phyloP scores from a whole-genome alignment of 2,113 vertebrate species.

The Hippopotamus amphibius region DNA sequence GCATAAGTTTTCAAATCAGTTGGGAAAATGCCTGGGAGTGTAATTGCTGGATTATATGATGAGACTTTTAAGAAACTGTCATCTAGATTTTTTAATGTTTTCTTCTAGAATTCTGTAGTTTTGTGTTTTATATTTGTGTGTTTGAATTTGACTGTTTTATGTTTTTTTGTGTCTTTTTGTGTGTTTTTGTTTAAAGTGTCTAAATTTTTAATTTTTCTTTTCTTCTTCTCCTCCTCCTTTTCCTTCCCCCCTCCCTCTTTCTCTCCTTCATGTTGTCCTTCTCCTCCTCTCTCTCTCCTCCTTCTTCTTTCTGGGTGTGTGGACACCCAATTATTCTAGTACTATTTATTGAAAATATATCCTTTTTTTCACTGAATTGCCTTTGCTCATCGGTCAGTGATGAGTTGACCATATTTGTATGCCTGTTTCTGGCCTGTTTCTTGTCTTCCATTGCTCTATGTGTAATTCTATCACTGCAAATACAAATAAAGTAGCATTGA shows the following conservation, averaged over 20 bases:
- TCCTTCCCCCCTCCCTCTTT: not conserved
- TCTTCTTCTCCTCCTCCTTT: not conserved
- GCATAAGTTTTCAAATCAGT: not conserved
- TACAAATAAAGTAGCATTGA: not conserved
- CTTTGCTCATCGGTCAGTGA: not conserved
- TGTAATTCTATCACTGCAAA: not conserved
- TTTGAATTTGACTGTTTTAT: not conserved
- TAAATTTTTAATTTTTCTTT: not conserved
- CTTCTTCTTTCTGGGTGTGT: not conserved
- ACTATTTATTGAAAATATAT: not conserved
- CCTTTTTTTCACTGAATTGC: not conserved
- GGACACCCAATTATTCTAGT: not conserved
- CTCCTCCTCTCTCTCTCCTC: not conserved
- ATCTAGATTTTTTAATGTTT: not conserved
- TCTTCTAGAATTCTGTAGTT: not conserved
- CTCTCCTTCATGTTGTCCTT: not conserved
- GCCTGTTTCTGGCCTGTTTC: not conserved
- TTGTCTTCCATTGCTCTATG: not conserved
- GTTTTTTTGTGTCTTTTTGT: not conserved
- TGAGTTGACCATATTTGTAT: not conserved
- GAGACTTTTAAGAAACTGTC: not conserved
- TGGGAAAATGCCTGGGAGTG: not conserved
- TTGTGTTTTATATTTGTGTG: not conserved
- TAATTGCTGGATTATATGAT: not conserved
- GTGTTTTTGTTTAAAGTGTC: not conserved